Evolutionary conservation across 2,797 vertebrate genomes (phyloP).

Genomic region (Vespertilio murinus): DNA sequence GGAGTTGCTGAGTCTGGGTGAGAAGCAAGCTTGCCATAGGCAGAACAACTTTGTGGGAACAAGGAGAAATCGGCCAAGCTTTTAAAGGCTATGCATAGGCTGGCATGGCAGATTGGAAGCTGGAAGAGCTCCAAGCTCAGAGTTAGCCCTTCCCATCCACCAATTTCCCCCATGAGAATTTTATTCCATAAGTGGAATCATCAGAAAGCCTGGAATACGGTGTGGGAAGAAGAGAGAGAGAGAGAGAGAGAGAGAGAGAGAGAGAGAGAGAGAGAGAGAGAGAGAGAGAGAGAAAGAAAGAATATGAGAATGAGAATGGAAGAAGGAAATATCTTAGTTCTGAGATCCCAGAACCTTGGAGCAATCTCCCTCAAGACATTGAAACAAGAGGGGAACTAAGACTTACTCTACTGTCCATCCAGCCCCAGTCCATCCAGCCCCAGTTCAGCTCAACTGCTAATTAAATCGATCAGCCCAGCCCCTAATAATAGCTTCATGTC

Average conservation of each 20-base stretch:
- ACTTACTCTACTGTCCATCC: not conserved
- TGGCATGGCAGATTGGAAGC: not conserved
- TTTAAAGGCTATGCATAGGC: not conserved
- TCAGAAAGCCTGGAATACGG: not conserved
- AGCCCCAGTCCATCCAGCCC: not conserved
- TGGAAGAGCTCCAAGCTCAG: not conserved
- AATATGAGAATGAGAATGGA: not conserved
- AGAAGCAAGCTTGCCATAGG: not conserved
- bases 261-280: not conserved
- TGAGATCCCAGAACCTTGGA: not conserved
- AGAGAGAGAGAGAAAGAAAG: not conserved
- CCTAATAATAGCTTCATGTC: not conserved
- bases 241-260: not conserved
- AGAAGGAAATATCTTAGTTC: not conserved
- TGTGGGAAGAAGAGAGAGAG: not conserved
- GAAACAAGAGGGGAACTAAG: not conserved
- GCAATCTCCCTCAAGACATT: not conserved
- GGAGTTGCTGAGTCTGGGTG: not conserved
- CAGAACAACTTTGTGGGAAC: not conserved
- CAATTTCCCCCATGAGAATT: not conserved
- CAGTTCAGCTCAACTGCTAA: not conserved
- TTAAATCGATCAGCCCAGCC: not conserved
- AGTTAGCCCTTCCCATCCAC: not conserved
- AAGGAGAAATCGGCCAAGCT: not conserved
- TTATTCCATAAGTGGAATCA: not conserved